Evolutionary conservation across 2,113 vertebrate genomes (phyloP).

Genomic region (Chelonoidis abingdonii): DNA sequence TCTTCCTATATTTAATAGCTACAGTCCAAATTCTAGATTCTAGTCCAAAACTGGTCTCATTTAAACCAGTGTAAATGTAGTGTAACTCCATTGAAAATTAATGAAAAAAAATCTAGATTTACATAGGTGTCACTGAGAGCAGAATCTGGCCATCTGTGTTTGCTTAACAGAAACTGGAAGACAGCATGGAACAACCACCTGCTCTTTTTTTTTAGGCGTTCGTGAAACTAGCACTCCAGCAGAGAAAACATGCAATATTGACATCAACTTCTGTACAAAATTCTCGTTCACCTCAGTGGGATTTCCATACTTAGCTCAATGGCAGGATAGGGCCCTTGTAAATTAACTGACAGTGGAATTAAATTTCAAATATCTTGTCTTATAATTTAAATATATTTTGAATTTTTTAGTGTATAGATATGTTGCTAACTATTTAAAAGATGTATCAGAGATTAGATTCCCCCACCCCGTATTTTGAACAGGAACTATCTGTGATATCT

Average conservation of each 20-base stretch:
- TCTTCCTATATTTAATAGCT: not conserved
- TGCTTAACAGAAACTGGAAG: not conserved
- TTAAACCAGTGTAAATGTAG: not conserved
- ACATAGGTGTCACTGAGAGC: not conserved
- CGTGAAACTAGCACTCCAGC: not conserved
- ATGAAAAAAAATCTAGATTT: not conserved
- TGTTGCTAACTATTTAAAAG: not conserved
- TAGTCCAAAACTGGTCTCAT: not conserved
- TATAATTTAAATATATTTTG: not conserved
- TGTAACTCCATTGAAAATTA: not conserved
- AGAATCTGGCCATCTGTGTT: not conserved
- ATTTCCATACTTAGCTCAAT: not conserved
- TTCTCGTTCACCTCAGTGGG: not conserved
- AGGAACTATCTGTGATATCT: not conserved
- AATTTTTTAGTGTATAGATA: not conserved
- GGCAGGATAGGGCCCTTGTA: slow-evolving; percentile 4
- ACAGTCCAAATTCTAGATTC: not conserved
- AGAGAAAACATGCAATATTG: not conserved
- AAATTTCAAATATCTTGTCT: not conserved
- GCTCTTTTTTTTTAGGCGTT: not conserved
- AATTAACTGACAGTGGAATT: slow-evolving; percentile 20
- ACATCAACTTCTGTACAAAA: not conserved
- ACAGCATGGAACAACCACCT: not conserved
- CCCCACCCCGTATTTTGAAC: not conserved
- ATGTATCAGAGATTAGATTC: not conserved